Conservation (phyloP, 2,113 vertebrate species). For the Petrocephalus microphthalmus region DNA sequence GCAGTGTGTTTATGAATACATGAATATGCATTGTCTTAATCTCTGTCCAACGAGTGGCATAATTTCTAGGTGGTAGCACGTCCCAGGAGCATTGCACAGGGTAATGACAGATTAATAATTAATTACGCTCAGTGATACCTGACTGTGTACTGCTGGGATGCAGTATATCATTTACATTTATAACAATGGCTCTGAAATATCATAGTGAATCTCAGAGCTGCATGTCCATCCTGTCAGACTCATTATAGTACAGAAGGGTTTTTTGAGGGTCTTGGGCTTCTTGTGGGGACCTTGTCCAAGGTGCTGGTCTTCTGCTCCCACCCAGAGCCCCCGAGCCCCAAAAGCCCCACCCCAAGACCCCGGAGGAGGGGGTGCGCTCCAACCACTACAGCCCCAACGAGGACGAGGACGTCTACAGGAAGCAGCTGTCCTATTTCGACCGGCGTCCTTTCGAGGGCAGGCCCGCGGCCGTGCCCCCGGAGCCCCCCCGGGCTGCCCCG, state of each 20-base stretch:
- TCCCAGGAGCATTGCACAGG: neutral
- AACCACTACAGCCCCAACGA: slow-evolving; percentile 89
- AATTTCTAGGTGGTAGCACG: neutral
- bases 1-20: neutral
- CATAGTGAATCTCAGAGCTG: neutral
- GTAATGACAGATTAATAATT: neutral
- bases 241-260: neutral
- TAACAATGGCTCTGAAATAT: neutral
- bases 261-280: neutral
- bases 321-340: slow-evolving; percentile 84
- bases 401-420: slow-evolving; percentile 91
- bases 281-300: neutral
- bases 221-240: neutral
- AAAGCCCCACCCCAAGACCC: slow-evolving; percentile 72
- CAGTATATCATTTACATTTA: neutral
- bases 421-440: slow-evolving; percentile 93
- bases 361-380: slow-evolving; percentile 82
- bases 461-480: slow-evolving; percentile 53
- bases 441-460: slow-evolving; percentile 73
- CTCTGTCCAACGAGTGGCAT: neutral
- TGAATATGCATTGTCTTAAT: neutral
- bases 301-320: neutral
- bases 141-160: neutral
- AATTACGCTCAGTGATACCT: neutral
- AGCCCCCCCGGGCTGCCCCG: slow-evolving; percentile 65